These are phyloP conservation scores for Ovibos moschatus DNA, from an alignment of 2,113 vertebrate species.

Conservation along the genomic window DNA sequence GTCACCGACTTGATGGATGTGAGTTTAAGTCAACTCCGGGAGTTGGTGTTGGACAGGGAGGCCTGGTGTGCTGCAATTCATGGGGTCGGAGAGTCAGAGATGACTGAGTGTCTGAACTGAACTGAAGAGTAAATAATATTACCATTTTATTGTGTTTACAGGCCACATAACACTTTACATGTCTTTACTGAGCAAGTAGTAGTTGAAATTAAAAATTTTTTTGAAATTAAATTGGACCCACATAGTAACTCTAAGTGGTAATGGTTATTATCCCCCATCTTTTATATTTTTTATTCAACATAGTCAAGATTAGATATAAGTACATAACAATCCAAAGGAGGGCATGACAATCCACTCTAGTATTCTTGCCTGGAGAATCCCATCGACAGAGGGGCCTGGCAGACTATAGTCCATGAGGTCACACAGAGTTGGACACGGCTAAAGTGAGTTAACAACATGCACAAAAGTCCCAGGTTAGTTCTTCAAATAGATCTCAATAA, in stretches of 20 bases:
- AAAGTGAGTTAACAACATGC: not conserved
- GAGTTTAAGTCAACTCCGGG: too few species aligned
- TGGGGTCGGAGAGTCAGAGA: too few species aligned
- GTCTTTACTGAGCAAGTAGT: not conserved
- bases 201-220: not conserved
- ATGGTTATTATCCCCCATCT: not conserved
- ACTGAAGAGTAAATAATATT: not conserved
- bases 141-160: not conserved
- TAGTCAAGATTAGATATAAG: not conserved
- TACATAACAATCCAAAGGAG: not conserved
- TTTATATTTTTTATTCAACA: not conserved
- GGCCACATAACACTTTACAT: not conserved
- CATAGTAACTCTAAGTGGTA: not conserved
- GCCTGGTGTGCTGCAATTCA: too few species aligned
- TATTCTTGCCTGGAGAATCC: not conserved
- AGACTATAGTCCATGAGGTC: not conserved
- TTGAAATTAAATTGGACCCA: not conserved
- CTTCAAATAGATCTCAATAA: not conserved
- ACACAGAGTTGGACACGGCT: not conserved
- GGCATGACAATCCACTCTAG: not conserved
- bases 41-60: too few species aligned
- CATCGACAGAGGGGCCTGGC: not conserved
- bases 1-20: too few species aligned
- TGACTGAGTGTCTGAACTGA: accelerated
- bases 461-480: not conserved